Evolutionary conservation across 1,140 invertebrate genomes (phyloP), one percentile per base, ranked within the genome.

Genomic region (Leptonema lineaticorne): DNA sequence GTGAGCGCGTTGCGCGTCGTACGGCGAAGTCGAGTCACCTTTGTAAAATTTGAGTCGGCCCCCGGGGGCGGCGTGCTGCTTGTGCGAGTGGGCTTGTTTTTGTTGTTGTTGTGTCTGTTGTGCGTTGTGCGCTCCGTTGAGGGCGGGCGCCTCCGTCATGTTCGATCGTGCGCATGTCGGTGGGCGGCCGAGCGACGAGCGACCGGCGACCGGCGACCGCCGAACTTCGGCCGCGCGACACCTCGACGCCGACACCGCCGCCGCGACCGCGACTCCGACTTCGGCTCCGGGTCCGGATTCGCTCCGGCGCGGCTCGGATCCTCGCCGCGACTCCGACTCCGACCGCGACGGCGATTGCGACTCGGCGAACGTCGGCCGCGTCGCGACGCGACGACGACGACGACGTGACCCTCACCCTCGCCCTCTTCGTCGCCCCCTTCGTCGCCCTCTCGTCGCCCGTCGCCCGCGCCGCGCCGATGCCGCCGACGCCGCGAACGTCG

Each of bases 21-120:
- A 16, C 24, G n/a, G n/a, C n/a, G n/a, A n/a, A n/a, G n/a, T n/a
- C n/a, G n/a, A 45, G 26, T 45, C 30, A 86, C 85, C 84, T 84
- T 86, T 85, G 75, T 85, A 86, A 75, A 86, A 86, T 76, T 86
- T 85, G 69, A 86, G 83, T 67, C 85, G 82, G 73, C 85, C 85
- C 74, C 85, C 85, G 62, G 41, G 41, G 63, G 57, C 24, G 24
- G 50, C 50, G 50, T 22, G 46, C 4, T 16, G 22, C 16, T 4
- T 9, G 16, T 4, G 46, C 11, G 41, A 9, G 16, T 18, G 46
- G 46, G 22, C 16, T 20, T 16, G 41, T 16, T 46, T 33, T 5
- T 6, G 30, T 33, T 46, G 41, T 7, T 9, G 41, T 18, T 9
- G 46, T 16, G 22, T 20, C 22, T 1, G 50, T 24, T 7, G 50